Conservation (phyloP, 2,888 invertebrate species). For the Microplitis manilae region DNA sequence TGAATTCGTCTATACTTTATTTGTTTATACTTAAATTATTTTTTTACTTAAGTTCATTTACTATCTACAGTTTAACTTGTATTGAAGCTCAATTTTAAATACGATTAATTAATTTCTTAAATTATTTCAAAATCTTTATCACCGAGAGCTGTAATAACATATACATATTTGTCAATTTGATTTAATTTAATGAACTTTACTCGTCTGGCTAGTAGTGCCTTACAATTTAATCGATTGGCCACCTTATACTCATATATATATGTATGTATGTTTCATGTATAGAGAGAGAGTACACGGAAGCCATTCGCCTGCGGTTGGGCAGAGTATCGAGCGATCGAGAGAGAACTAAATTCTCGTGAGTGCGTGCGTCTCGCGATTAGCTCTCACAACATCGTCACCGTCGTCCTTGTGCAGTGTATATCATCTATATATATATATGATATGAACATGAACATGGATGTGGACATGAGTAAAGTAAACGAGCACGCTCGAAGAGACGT, state of each 20-base stretch:
- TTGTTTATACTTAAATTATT: too few relatives aligned
- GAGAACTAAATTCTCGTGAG: not conserved
- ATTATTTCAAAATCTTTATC: too few relatives aligned
- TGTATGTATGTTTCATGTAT: not conserved
- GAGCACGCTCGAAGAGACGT: not conserved
- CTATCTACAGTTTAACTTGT: too few relatives aligned
- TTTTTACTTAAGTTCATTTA: too few relatives aligned
- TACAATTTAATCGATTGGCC: not conserved
- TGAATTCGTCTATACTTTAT: too few relatives aligned
- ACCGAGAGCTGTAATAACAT: too few relatives aligned
- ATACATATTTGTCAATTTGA: not conserved
- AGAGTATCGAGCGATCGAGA: conserved; percentile 41
- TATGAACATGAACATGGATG: not conserved
- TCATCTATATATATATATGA: not conserved
- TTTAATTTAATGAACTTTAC: not conserved
- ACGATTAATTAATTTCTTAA: too few relatives aligned
- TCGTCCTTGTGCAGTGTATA: conserved; percentile 16
- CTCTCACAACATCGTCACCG: conserved; percentile 20
- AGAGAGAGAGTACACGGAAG: conserved; percentile 6
- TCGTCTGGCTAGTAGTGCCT: not conserved
- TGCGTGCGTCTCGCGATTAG: conserved; percentile 44
- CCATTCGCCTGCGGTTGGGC: conserved; percentile 30
- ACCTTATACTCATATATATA: not conserved
- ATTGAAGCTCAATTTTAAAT: too few relatives aligned
- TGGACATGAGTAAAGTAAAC: not conserved